These are phyloP conservation scores for Noctilio leporinus DNA, from an alignment of 2,113 vertebrate genomes.

Conservation along the genomic window DNA sequence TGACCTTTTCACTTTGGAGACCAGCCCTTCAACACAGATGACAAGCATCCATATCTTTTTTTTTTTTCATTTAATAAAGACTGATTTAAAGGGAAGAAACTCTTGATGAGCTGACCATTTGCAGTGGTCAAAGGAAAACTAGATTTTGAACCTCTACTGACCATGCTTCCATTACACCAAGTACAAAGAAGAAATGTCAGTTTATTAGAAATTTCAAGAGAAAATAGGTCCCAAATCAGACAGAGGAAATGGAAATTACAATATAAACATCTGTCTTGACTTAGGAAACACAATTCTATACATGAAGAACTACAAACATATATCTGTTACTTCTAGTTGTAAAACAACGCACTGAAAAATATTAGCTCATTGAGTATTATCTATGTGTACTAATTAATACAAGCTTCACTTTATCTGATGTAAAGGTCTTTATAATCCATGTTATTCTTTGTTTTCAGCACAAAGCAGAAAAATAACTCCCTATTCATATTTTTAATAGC, in stretches of 20 bases:
- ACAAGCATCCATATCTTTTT: background rate
- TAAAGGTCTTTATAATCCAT: background rate
- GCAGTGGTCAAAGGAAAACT: background rate
- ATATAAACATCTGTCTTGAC: background rate
- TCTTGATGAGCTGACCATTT: background rate
- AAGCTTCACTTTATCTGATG: background rate
- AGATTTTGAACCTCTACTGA: background rate
- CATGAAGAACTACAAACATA: background rate
- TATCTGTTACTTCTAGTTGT: background rate
- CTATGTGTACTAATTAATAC: background rate
- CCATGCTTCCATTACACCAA: background rate
- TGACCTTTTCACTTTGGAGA: background rate
- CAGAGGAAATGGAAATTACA: background rate
- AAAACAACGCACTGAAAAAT: background rate
- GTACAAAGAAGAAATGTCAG: background rate
- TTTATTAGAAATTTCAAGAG: constrained; percentile 7
- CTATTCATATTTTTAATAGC: background rate
- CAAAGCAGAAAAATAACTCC: constrained; percentile 30
- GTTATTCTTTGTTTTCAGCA: background rate
- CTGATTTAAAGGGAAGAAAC: background rate
- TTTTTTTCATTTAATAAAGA: constrained; percentile 18
- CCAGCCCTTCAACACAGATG: background rate
- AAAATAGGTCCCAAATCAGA: background rate
- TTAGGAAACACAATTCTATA: background rate
- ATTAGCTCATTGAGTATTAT: fast-evolving